These are phyloP conservation scores for Batillaria attramentaria DNA, from an alignment of 1,140 invertebrate genomes.

Conservation along the genomic window DNA sequence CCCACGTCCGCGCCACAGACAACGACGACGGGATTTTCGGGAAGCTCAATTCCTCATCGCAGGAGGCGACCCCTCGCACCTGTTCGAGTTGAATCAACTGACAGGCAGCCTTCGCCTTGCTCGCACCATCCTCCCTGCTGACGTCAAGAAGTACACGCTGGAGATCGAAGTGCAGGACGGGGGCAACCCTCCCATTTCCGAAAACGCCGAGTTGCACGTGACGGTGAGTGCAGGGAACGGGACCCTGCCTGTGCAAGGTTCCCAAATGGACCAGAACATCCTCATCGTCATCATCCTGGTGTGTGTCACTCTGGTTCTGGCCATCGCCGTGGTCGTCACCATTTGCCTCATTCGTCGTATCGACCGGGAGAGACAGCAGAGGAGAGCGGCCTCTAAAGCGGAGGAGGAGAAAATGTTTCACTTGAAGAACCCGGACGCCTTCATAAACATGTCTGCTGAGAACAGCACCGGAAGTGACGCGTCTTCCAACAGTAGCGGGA, in stretches of 20 bases:
- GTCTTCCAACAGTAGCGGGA: background rate
- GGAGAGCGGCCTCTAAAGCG: slow-evolving; percentile 10
- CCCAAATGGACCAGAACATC: slow-evolving; percentile 35
- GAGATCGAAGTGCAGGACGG: slow-evolving; percentile 55
- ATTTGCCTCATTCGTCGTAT: slow-evolving; percentile 43
- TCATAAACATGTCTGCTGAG: slow-evolving; percentile 21
- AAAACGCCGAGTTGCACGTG: slow-evolving; percentile 27
- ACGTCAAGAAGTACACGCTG: slow-evolving; percentile 51
- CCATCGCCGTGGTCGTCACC: slow-evolving; percentile 37
- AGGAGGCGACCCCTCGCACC: slow-evolving; percentile 47
- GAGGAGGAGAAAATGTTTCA: slow-evolving; percentile 46
- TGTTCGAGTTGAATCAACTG: slow-evolving; percentile 55
- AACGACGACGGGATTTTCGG: slow-evolving; percentile 45
- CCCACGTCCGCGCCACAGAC: slow-evolving; percentile 54
- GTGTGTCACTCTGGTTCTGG: slow-evolving; percentile 40
- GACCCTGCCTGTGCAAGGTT: background rate
- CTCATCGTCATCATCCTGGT: slow-evolving; percentile 44
- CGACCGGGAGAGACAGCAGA: slow-evolving; percentile 33
- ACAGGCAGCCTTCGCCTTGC: slow-evolving; percentile 55
- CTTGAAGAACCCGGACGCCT: slow-evolving; percentile 37
- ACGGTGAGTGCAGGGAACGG: slow-evolving; percentile 34
- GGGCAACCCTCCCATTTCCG: slow-evolving; percentile 38
- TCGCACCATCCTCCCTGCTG: slow-evolving; percentile 41
- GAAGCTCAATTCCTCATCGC: slow-evolving; percentile 36
- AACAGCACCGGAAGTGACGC: background rate